A percentile compares a stretch with the other conserved stretches of the same genome.
Evolutionary conservation across 2,888 invertebrate genomes (phyloP).

Genomic region (Perizoma affinitatum): DNA sequence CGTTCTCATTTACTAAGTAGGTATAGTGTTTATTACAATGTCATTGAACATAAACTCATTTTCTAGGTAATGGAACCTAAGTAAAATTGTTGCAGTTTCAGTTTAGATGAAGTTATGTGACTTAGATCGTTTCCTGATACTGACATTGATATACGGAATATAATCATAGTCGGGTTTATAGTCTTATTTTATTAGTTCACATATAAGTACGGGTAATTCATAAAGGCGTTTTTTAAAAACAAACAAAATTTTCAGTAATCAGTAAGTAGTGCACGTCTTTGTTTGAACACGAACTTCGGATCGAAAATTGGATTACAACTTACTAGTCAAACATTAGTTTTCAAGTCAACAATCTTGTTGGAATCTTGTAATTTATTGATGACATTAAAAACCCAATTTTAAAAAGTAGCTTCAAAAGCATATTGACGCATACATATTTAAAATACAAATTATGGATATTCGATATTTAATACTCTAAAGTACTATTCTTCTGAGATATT

Average conservation of each 20-base stretch:
- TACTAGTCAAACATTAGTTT: no score
- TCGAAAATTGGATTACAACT: no score
- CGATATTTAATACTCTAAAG: background rate
- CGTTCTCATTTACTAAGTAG: slow-evolving; percentile 59
- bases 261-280: no score
- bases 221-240: no score
- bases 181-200: background rate
- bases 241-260: no score
- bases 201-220: no score
- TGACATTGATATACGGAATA: slow-evolving; percentile 19
- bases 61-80: slow-evolving; percentile 36
- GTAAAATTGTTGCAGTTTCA: slow-evolving; percentile 23
- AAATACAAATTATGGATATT: slow-evolving; percentile 9
- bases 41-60: slow-evolving; percentile 53
- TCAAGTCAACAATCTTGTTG: slow-evolving; percentile 1
- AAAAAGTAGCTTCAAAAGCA: slow-evolving; percentile 6
- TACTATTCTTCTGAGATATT: slow-evolving; percentile 6
- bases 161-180: no score
- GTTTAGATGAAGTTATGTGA: slow-evolving; percentile 34
- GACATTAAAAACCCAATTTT: background rate
- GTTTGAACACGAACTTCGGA: no score
- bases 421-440: slow-evolving; percentile 1
- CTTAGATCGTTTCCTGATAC: slow-evolving; percentile 29
- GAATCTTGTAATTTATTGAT: background rate
- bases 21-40: slow-evolving; percentile 53